Base-by-base conservation (phyloP, 2,888 invertebrate genomes). In the Platynereis dumerilii region DNA sequence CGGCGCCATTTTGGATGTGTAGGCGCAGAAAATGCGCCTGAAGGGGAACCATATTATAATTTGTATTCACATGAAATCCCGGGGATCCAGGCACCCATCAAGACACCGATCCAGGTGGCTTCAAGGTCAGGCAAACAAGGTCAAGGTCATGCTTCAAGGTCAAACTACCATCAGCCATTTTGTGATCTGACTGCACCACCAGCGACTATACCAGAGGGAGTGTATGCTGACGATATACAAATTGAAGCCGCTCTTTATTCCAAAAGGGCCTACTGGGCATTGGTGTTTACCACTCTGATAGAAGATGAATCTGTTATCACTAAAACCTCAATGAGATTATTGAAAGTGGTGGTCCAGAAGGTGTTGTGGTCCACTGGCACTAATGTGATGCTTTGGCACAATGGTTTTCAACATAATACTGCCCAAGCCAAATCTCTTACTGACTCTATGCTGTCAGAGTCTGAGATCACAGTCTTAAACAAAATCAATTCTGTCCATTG, bases 201-300 rank as follows among this genome's bases (percentile, higher is more conserved):
- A 3, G 62, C 65, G n/a, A 56, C 58, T 39, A n/a, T 68, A 45
- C 26, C 5, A 26, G 27, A 56, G 10, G 59, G 48, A 17, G 27
- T 44, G 0, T 55, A 54, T 17, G 58, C 27, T 2, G 27, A 61
- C 24, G 24, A 17, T 20, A 5, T 62, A 22, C 42, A 20, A 12
- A 42, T 58, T 12, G 44, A 65, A 10, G 57, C 34, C 27, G 54
- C 64, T 24, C 45, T 60, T 27, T 64, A 60, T 34, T 22, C 27
- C 2, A 26, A 48, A 7, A 44, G 39, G 26, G 60, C 64, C n/a
- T 67, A 64, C 57, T 67, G 67, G 67, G 60, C 64, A n/a, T 34
- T 65, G 15, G 34, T 34, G 7, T 34, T 34, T 34, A 5, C 34
- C 7, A 45, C 59, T 1, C 20, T 61, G 29, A 10, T 60, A n/a